Evolutionary conservation across 2,888 invertebrate species (phyloP), one percentile per base, ranked within the genome.

Genomic region (Tiliacea aurago): DNA sequence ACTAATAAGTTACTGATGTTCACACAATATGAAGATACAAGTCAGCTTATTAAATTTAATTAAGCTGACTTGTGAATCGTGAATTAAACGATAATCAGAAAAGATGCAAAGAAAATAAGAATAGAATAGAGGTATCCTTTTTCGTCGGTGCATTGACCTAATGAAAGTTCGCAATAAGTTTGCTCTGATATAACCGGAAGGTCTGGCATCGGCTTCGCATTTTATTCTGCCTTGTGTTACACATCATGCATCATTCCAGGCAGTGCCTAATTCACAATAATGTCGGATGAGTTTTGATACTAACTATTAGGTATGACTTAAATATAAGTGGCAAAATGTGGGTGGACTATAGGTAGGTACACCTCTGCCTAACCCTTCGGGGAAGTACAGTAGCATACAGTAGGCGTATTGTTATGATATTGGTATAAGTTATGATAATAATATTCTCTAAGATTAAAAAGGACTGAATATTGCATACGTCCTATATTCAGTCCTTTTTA

Each of bases 91-190:
- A 45, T 70, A 23, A 70, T 70, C 43, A 68, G 47, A 59, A 70
- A 73, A 67, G 49, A 55, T 5, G 37, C 37, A 73, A 79, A 67
- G 62, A 67, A 51, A 79, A 66, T 73, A 69, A 78, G 71, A 77
- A 75, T 81, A 85, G 65, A 53, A 76, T 55, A 74, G 70, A 61
- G 70, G 64, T 73, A 68, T 71, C 68, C 70, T 73, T 80, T 85
- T 85, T 75, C 66, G 66, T 70, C 67, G 72, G 87, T 84, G 79
- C 87, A 84, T 76, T 84, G 83, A 86, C 86, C 86, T 67, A 81
- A 73, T 83, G 83, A 86, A 86, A 83, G 84, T 81, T 81, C 78
- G 67, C 76, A 83, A 73, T 77, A 80, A 77, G 69, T 76, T 83
- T 78, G 76, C 62, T 77, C 72, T 81, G 82, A 69, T 81, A 76